Conservation (phyloP, 1,140 invertebrate genomes). For the Pogonomyrmex barbatus region DNA sequence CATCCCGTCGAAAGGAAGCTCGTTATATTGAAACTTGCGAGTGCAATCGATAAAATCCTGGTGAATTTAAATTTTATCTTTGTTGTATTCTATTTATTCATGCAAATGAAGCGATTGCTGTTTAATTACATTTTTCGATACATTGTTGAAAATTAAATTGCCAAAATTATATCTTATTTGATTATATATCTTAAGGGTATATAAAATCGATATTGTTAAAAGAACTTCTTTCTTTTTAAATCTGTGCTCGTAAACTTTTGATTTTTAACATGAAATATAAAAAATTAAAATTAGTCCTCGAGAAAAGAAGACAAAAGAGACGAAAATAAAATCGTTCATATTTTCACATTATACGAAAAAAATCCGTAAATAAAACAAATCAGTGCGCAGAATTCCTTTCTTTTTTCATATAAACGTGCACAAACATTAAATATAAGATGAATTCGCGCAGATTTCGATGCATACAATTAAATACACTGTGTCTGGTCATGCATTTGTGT, state of each 20-base stretch:
- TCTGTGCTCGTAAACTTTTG: neutral
- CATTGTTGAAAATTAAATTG: neutral
- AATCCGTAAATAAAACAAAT: conserved; percentile 75
- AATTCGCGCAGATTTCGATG: conserved; percentile 81
- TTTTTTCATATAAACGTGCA: conserved; percentile 72
- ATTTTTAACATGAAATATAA: neutral
- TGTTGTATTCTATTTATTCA: neutral
- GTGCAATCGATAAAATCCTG: neutral
- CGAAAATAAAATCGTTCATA: conserved; percentile 38
- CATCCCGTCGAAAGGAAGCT: neutral
- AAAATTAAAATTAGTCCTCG: neutral
- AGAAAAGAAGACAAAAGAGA: neutral
- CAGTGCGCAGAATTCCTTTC: conserved; percentile 52
- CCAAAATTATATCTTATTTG: neutral
- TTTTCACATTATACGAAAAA: conserved; percentile 74
- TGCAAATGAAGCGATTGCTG: neutral
- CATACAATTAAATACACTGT: conserved; percentile 83
- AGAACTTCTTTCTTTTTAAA: neutral
- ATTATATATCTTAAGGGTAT: neutral
- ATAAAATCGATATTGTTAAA: neutral
- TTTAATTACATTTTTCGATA: neutral
- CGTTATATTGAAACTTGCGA: neutral
- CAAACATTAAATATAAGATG: conserved; percentile 78
- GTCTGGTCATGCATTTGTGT: conserved; percentile 51
- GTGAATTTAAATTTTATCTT: neutral